phyloP scores from a whole-genome alignment of 2,888 invertebrate genomes.

The Globia sparganii region DNA sequence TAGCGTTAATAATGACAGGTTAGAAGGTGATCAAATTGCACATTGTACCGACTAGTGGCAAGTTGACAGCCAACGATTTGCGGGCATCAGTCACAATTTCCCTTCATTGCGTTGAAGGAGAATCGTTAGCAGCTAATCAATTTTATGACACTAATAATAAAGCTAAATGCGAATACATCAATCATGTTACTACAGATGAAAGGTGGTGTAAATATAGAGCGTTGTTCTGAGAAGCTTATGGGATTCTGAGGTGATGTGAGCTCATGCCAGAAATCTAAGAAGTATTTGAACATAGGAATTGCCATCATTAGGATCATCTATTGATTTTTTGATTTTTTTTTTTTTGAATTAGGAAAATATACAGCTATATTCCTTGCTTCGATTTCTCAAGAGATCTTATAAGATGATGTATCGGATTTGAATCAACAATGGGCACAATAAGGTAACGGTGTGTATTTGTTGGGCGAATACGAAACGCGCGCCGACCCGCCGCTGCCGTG shows the following conservation, averaged over 20 bases:
- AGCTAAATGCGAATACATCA: slow-evolving; percentile 21
- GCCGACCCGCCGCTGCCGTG: slow-evolving; percentile 29
- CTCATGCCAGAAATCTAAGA: slow-evolving; percentile 1
- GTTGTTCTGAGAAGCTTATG: not conserved
- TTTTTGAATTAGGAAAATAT: not conserved
- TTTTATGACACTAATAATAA: slow-evolving; percentile 28
- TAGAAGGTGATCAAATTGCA: slow-evolving; percentile 41
- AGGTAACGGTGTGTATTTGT: slow-evolving; percentile 52
- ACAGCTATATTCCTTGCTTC: slow-evolving; percentile 11
- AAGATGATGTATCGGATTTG: slow-evolving; percentile 43
- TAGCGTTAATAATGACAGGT: slow-evolving; percentile 46
- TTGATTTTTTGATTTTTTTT: too few relatives aligned
- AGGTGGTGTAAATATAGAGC: not conserved
- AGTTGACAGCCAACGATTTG: slow-evolving; percentile 45
- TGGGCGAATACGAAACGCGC: slow-evolving; percentile 57
- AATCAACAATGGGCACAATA: slow-evolving; percentile 52
- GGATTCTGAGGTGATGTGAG: not conserved
- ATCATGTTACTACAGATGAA: slow-evolving; percentile 6
- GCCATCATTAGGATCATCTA: slow-evolving; percentile 3
- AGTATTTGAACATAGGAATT: not conserved
- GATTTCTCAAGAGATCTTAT: slow-evolving; percentile 26
- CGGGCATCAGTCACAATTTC: slow-evolving; percentile 30
- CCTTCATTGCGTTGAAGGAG: slow-evolving; percentile 1
- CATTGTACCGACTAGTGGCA: slow-evolving; percentile 34
- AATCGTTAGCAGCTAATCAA: slow-evolving; percentile 49